phyloP scores from a whole-genome alignment of 2,888 invertebrate species.

The Amorpha juglandis region DNA sequence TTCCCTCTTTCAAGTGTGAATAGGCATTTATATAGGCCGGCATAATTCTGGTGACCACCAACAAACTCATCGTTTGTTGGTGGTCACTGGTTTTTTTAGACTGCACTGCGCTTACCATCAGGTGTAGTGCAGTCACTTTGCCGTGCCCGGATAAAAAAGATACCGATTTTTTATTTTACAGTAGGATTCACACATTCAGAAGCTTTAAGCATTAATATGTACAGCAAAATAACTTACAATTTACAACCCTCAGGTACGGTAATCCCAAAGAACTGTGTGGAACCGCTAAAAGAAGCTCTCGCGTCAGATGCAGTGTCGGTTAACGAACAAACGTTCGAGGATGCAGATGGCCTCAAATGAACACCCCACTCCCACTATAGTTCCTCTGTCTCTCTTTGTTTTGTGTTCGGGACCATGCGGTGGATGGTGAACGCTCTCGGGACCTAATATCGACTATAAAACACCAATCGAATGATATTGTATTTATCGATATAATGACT shows the following conservation, averaged over 20 bases:
- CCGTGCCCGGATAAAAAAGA: no score
- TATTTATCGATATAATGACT: background rate
- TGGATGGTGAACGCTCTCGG: no score
- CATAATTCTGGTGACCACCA: no score
- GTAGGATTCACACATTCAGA: no score
- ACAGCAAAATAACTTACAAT: background rate
- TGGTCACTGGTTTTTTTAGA: no score
- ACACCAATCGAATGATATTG: background rate
- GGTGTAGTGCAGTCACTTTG: no score
- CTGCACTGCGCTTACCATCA: no score
- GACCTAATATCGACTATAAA: conserved; percentile 2
- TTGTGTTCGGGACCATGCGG: conserved; percentile 24
- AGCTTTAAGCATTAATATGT: no score
- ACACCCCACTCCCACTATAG: conserved; percentile 40
- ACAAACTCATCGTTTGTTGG: no score
- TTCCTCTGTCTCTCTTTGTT: conserved; percentile 51
- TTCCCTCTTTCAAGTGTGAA: no score
- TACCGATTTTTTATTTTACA: no score
- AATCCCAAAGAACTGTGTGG: conserved; percentile 95
- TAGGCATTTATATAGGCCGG: no score
- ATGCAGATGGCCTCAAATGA: conserved; percentile 64
- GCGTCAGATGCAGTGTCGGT: conserved; percentile 92
- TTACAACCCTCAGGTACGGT: conserved; percentile 87
- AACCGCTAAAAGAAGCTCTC: conserved; percentile 90
- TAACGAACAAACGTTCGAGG: conserved; percentile 87